Conservation (phyloP, 2,888 invertebrate species). For the Loripinus fragilis region DNA sequence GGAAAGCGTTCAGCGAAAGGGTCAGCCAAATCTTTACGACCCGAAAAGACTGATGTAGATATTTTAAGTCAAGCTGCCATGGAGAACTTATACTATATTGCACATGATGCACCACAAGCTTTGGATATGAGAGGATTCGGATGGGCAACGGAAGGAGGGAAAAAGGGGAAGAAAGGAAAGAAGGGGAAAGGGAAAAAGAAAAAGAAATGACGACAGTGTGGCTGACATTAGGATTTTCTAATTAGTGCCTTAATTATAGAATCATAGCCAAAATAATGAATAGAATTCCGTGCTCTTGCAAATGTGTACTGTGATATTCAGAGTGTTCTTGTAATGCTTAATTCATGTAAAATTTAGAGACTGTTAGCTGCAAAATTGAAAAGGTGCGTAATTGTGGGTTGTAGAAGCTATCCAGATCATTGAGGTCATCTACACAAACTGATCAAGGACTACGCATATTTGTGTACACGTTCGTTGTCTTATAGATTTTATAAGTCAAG, state of each 20-base stretch:
- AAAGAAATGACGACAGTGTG: constrained; percentile 44
- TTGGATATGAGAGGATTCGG: constrained; percentile 93
- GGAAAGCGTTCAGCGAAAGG: constrained; percentile 69
- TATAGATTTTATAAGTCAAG: too few relatives aligned
- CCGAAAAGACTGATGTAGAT: constrained; percentile 86
- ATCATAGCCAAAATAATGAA: background rate
- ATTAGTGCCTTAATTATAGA: constrained; percentile 1
- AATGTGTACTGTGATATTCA: too few relatives aligned
- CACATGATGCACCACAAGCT: constrained; percentile 96
- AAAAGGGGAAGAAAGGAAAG: constrained; percentile 69
- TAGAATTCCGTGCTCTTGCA: too few relatives aligned
- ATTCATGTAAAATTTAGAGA: too few relatives aligned
- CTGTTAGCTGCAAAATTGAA: too few relatives aligned
- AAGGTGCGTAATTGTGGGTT: too few relatives aligned
- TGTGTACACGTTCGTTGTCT: too few relatives aligned
- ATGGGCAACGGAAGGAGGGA: constrained; percentile 93
- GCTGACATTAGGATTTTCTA: constrained; percentile 23
- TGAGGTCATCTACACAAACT: too few relatives aligned
- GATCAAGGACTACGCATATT: too few relatives aligned
- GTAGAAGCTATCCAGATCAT: too few relatives aligned
- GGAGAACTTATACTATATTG: constrained; percentile 96
- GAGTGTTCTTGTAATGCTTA: too few relatives aligned
- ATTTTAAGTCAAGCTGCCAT: constrained; percentile 94
- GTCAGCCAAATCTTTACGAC: constrained; percentile 71
- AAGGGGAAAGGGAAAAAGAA: constrained; percentile 67